Conservation (phyloP, 2,113 vertebrate species). For the Rhagologus leucostigma region DNA sequence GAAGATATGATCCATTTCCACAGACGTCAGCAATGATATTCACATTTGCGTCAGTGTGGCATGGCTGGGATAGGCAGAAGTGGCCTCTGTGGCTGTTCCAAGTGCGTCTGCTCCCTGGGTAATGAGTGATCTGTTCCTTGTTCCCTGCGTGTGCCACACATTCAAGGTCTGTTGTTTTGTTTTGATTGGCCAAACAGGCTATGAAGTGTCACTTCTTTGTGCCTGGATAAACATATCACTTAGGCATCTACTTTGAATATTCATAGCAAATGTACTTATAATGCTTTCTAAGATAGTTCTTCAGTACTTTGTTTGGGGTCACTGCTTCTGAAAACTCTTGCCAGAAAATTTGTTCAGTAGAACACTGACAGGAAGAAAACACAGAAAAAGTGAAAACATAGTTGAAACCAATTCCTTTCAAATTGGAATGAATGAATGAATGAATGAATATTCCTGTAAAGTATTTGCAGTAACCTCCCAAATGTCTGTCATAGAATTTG, state of each 20-base stretch:
- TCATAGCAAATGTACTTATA: not conserved
- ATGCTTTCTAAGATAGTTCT: not conserved
- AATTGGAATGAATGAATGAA: not conserved
- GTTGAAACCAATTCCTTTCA: not conserved
- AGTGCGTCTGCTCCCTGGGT: not conserved
- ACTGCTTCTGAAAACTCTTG: not conserved
- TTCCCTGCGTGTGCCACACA: fast-evolving
- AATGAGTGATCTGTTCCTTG: not conserved
- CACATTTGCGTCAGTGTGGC: not conserved
- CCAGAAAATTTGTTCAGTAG: not conserved
- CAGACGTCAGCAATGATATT: not conserved
- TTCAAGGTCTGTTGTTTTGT: not conserved
- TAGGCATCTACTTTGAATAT: not conserved
- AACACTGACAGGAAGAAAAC: not conserved
- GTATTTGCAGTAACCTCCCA: not conserved
- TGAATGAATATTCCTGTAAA: not conserved
- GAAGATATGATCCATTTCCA: not conserved
- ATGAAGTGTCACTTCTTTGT: not conserved
- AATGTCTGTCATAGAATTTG: not conserved
- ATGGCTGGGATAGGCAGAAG: not conserved
- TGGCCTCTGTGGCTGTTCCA: fast-evolving
- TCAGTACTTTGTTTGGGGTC: not conserved
- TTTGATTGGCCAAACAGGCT: not conserved
- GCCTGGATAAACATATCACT: not conserved
- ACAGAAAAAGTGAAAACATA: not conserved